Conservation (phyloP, 2,888 invertebrate species). For the Cephus runcator region DNA sequence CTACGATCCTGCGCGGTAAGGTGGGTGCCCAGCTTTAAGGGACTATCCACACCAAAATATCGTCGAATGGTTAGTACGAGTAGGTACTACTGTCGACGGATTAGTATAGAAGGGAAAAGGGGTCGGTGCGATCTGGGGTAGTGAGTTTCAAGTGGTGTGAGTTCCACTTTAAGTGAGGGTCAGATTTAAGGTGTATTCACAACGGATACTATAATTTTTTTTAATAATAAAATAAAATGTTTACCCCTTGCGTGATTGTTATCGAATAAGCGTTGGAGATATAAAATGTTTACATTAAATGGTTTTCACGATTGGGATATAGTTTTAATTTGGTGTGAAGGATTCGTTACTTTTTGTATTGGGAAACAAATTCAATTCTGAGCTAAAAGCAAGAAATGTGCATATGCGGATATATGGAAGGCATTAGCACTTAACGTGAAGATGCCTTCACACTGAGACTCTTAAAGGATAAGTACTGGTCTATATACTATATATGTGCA, state of each 20-base stretch:
- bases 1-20: conserved; percentile 50
- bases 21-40: conserved; percentile 6
- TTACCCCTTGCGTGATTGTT: not conserved
- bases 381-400: not conserved
- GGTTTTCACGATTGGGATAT: not conserved
- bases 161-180: not conserved
- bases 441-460: not conserved
- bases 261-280: not conserved
- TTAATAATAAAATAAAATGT: not conserved
- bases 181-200: not conserved
- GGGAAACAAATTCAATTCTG: not conserved
- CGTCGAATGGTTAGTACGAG: conserved; percentile 5
- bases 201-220: not conserved
- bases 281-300: not conserved
- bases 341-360: not conserved
- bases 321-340: not conserved
- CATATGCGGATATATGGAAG: not conserved
- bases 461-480: not conserved
- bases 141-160: not conserved
- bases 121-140: not conserved
- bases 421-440: not conserved
- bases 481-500: not conserved
- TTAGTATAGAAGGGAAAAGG: not conserved
- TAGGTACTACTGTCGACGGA: not conserved
- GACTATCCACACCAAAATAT: conserved; percentile 19